A percentile compares a stretch with the other conserved stretches of the same genome.
Evolutionary conservation across 2,888 invertebrate species (phyloP).

Genomic region (Drosophila fungiperda): DNA sequence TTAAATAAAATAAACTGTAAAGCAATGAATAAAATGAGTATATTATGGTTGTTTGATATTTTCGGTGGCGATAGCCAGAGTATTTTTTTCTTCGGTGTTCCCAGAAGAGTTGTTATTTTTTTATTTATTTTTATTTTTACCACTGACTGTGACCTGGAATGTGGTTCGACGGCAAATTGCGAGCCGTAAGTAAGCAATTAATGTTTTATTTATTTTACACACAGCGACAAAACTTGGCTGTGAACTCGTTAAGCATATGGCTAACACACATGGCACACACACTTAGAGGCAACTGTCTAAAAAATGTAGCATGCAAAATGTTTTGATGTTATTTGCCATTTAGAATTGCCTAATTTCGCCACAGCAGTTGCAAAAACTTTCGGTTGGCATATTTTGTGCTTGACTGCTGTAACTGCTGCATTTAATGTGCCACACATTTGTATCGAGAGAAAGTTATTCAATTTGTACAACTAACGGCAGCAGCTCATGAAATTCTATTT

Average conservation of each 20-base stretch:
- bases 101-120: not conserved
- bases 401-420: constrained; percentile 5
- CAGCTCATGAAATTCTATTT: constrained; percentile 43
- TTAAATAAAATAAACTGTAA: not conserved
- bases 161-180: constrained; percentile 30
- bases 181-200: constrained; percentile 65
- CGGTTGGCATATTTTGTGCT: constrained; percentile 12
- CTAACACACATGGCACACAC: constrained; percentile 2
- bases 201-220: constrained; percentile 69
- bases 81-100: not conserved
- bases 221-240: constrained; percentile 34
- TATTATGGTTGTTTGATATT: not conserved
- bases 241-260: constrained; percentile 54
- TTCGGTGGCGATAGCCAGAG: not conserved
- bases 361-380: constrained; percentile 23
- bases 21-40: not conserved
- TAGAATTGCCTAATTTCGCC: constrained; percentile 64
- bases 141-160: constrained; percentile 5
- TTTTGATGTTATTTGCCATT: constrained; percentile 72
- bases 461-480: constrained; percentile 18
- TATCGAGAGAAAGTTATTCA: constrained; percentile 22
- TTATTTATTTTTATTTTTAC: not conserved
- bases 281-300: constrained; percentile 1
- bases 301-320: constrained; percentile 49
- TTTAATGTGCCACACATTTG: constrained; percentile 39